Conservation (phyloP, 2,797 vertebrate species). For the Paedocypris micromegethes region DNA sequence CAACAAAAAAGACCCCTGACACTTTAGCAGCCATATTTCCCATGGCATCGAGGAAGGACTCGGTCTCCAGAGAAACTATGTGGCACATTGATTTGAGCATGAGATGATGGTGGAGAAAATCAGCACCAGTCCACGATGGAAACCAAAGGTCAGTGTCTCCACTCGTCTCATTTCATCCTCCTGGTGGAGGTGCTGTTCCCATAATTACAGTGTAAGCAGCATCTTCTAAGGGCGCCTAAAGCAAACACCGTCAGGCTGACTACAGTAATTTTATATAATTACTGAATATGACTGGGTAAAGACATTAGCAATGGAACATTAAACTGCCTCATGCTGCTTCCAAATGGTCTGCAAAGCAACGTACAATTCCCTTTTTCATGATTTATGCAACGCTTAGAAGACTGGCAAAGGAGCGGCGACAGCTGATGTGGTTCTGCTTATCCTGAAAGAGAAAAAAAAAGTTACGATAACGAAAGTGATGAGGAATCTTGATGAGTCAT, state of each 20-base stretch:
- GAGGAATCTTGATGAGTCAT: slow-evolving; percentile 24
- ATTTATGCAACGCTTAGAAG: slow-evolving; percentile 53
- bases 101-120: not conserved
- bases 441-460: slow-evolving; percentile 20
- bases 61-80: not conserved
- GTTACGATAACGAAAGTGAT: slow-evolving; percentile 19
- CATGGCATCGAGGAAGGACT: no score
- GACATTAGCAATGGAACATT: slow-evolving; percentile 77
- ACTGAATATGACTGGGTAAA: slow-evolving; percentile 70
- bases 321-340: slow-evolving; percentile 62
- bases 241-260: slow-evolving; percentile 64
- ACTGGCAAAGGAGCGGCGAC: not conserved
- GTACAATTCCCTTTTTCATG: slow-evolving; percentile 63
- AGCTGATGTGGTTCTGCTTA: slow-evolving; percentile 6
- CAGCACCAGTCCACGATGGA: slow-evolving; percentile 32
- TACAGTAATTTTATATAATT: slow-evolving; percentile 71
- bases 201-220: slow-evolving; percentile 61
- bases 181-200: slow-evolving; percentile 36
- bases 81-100: not conserved
- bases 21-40: no score
- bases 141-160: slow-evolving; percentile 9
- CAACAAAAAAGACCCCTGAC: no score
- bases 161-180: slow-evolving; percentile 9
- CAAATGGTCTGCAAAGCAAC: slow-evolving; percentile 75
- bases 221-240: slow-evolving; percentile 59